Percentiles rank a stretch among this genome's conserved stretches.
Conservation (phyloP, 2,888 invertebrate genomes). For the Ditula angustiorana region DNA sequence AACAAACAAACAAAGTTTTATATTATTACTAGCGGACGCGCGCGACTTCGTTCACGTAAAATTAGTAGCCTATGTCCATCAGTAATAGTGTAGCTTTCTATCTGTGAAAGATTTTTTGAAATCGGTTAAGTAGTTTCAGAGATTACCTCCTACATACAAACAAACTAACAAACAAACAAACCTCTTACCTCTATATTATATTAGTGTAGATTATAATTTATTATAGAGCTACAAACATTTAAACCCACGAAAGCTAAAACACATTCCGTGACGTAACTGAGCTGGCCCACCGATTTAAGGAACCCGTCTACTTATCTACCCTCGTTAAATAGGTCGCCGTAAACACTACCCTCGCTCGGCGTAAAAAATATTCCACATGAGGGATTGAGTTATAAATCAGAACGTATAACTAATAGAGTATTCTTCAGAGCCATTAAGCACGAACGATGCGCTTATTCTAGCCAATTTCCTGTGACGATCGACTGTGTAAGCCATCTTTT, state of each 20-base stretch:
- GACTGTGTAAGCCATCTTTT: slow-evolving; percentile 30
- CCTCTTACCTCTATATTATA: too few relatives aligned
- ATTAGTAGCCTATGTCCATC: too few relatives aligned
- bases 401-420: slow-evolving; percentile 31
- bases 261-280: slow-evolving; percentile 13
- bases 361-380: slow-evolving; percentile 38
- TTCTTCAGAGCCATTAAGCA: slow-evolving; percentile 36
- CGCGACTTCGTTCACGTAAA: too few relatives aligned
- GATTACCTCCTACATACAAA: too few relatives aligned
- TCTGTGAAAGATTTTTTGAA: too few relatives aligned
- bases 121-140: too few relatives aligned
- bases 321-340: slow-evolving; percentile 29
- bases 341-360: slow-evolving; percentile 5
- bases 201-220: too few relatives aligned
- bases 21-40: too few relatives aligned
- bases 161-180: too few relatives aligned
- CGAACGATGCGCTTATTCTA: slow-evolving; percentile 39
- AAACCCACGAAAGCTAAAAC: slow-evolving; percentile 2
- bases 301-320: slow-evolving; percentile 9
- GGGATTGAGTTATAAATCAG: slow-evolving; percentile 38
- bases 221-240: too few relatives aligned
- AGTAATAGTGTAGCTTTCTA: too few relatives aligned
- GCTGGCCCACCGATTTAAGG: not conserved
- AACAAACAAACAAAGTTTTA: too few relatives aligned
- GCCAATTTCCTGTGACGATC: slow-evolving; percentile 39